Evolutionary conservation across 2,888 invertebrate species (phyloP).

Genomic region (Spodoptera exigua): DNA sequence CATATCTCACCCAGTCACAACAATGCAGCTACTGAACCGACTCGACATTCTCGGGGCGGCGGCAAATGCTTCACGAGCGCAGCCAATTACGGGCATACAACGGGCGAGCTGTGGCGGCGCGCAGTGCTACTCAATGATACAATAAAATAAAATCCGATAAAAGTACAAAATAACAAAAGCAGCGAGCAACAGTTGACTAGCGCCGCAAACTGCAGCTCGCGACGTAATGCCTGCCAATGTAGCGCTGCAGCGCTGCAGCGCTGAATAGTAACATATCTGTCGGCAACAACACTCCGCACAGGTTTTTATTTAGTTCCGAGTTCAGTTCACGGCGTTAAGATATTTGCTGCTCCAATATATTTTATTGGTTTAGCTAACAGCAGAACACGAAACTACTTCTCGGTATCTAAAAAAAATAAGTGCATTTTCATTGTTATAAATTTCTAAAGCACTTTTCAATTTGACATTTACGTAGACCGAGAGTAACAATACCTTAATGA

Average conservation of each 20-base stretch:
- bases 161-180: constrained; percentile 5
- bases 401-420: too few species aligned
- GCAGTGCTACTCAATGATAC: neutral
- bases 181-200: constrained; percentile 7
- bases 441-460: too few species aligned
- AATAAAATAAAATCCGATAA: neutral
- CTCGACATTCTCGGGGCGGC: neutral
- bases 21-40: too few species aligned
- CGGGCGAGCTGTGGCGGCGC: too few species aligned
- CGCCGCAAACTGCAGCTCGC: neutral
- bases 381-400: neutral
- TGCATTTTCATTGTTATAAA: too few species aligned
- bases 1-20: too few species aligned
- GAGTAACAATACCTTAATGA: too few species aligned
- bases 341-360: constrained; percentile 1
- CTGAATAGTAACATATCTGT: constrained; percentile 22
- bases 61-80: neutral
- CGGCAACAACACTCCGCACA: constrained; percentile 8
- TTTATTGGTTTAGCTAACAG: constrained; percentile 9
- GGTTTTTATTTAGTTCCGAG: constrained; percentile 24
- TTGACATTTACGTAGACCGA: too few species aligned
- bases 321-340: constrained; percentile 1
- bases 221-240: constrained; percentile 12
- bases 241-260: neutral
- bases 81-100: neutral